Evolutionary conservation across 2,888 invertebrate genomes (phyloP), one percentile per base, ranked within the genome.

Genomic region (Thymelicus acteon): DNA sequence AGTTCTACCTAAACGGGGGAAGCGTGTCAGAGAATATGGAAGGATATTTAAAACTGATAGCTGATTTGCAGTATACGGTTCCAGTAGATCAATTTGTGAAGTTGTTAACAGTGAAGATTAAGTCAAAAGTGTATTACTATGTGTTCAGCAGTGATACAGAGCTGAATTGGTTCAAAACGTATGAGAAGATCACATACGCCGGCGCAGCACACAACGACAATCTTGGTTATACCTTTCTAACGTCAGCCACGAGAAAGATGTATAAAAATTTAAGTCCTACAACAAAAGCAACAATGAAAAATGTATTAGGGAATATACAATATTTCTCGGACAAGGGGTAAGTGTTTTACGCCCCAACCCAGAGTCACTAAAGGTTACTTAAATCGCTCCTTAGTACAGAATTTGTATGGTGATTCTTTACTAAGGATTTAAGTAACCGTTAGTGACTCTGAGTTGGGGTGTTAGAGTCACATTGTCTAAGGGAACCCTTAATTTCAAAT

Each of bases 141-240:
- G 4, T 60, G 3, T 67, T 67, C n/a, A 19, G 12, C 7, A 15
- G 37, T 37, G 67, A 67, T 12, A 39, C 60, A 10, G 47, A 66
- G 6, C 8, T 66, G 4, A 58, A 66, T 8, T n/a, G 39, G 24
- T 66, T 24, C 5, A 66, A 66, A 44, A 15, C 48, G 6, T 15
- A n/a, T 12, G 39, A 58, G 0, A 47, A 58, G 1, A 58, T 66
- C 31, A 66, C 58, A n/a, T 48, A 66, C n/a, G 54, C 58, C 12
- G 66, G 66, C 7, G 66, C 66, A 0, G 58, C 66, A 0, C 66
- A 66, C 39, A 5, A 48, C 0, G 66, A 66, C 37, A 48, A 58
- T 7, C 0, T 66, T 1, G 60, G 60, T 44, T 60, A 60, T 12
- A 39, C 44, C 47, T 66, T 66, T 12, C 31, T 66, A 1, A 66